Evolutionary conservation across 2,113 vertebrate genomes (phyloP).

Genomic region (Ceyx melanurus): DNA sequence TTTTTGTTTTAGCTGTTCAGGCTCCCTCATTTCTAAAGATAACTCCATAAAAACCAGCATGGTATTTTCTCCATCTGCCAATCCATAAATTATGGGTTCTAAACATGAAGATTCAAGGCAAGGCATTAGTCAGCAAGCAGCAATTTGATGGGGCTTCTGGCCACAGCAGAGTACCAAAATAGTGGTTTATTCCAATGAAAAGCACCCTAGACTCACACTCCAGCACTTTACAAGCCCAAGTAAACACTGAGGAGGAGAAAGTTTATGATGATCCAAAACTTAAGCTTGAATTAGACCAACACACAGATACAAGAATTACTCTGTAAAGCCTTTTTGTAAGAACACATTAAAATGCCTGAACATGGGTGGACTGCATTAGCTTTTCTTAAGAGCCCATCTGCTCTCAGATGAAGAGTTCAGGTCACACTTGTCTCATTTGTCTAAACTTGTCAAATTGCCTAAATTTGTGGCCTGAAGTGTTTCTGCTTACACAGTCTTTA

Average conservation of each 20-base stretch:
- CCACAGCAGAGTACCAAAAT: background rate
- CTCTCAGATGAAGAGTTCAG: background rate
- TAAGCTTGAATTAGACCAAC: background rate
- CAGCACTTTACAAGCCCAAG: background rate
- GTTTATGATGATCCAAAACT: background rate
- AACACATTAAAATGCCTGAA: background rate
- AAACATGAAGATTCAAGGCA: background rate
- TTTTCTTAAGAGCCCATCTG: slow-evolving; percentile 11
- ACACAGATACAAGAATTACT: background rate
- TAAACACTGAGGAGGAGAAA: background rate
- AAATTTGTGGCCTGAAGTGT: background rate
- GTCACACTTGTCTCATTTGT: background rate
- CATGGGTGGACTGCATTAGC: background rate
- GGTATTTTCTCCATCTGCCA: slow-evolving; percentile 49
- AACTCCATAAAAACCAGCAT: slow-evolving; percentile 3
- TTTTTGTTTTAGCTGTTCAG: background rate
- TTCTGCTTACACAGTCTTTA: background rate
- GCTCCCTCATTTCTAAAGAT: slow-evolving; percentile 30
- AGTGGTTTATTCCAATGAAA: background rate
- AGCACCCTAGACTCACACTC: background rate
- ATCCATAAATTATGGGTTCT: background rate
- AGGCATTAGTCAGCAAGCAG: slow-evolving; percentile 27
- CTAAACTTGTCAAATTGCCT: background rate
- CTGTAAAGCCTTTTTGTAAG: background rate
- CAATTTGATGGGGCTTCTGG: background rate